Evolutionary conservation across 2,797 vertebrate species (phyloP).

Genomic region (Tolypeutes matacus): DNA sequence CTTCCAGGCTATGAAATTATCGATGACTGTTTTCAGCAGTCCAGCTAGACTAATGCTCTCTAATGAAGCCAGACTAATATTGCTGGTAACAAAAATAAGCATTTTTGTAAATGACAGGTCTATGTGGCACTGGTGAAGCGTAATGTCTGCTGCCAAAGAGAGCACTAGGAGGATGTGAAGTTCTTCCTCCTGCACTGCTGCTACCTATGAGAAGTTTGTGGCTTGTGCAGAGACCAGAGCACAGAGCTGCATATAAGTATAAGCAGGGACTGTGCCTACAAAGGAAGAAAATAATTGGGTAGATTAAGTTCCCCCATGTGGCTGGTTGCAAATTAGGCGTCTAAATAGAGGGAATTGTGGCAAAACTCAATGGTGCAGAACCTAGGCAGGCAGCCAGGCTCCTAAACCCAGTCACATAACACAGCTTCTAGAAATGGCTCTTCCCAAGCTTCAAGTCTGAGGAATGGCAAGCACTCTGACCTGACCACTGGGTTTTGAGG

Average conservation of each 20-base stretch:
- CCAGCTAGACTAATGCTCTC: background rate
- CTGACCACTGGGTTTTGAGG: background rate
- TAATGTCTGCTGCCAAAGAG: background rate
- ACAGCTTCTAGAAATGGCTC: constrained; percentile 41
- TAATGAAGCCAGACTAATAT: constrained; percentile 1
- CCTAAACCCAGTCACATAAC: background rate
- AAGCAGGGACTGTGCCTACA: background rate
- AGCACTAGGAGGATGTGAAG: background rate
- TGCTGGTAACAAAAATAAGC: constrained; percentile 36
- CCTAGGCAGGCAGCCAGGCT: constrained; percentile 51
- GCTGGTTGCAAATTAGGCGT: background rate
- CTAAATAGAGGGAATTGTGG: background rate
- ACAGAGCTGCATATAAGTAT: background rate
- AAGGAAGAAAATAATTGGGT: background rate
- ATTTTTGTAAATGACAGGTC: background rate
- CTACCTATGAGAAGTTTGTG: background rate
- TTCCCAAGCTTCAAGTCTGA: background rate
- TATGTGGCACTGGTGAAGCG: background rate
- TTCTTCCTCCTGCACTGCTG: background rate
- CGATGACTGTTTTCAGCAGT: background rate
- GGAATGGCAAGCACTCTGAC: background rate
- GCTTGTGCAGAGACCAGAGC: background rate
- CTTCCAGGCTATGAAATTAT: constrained; percentile 29
- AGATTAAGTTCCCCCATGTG: background rate
- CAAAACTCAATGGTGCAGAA: background rate